These are phyloP conservation scores for Echinops telfairi DNA, from an alignment of 2,113 vertebrate genomes.

Conservation along the genomic window DNA sequence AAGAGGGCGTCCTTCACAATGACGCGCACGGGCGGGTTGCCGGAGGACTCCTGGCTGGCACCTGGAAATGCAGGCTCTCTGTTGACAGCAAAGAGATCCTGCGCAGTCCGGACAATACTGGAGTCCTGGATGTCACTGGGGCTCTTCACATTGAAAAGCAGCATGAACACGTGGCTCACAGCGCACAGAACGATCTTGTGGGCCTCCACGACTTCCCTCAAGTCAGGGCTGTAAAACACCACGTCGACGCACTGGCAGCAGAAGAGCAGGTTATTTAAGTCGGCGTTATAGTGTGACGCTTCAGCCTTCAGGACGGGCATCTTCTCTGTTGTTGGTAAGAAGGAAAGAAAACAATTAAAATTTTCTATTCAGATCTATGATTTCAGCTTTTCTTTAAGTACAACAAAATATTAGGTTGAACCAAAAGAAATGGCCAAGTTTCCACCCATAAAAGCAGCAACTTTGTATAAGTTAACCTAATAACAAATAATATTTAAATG, in stretches of 20 bases:
- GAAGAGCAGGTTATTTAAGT: constrained; percentile 94
- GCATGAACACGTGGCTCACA: constrained; percentile 94
- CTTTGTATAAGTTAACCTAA: neutral
- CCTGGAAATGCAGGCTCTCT: constrained; percentile 66
- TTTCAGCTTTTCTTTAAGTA: constrained; percentile 29
- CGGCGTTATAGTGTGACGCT: constrained; percentile 93
- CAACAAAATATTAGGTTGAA: neutral
- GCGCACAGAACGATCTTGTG: constrained; percentile 96
- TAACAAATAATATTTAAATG: neutral
- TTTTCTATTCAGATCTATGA: neutral
- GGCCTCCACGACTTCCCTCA: constrained; percentile 91
- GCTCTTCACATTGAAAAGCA: constrained; percentile 92
- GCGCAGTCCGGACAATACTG: constrained; percentile 84
- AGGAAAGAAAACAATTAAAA: constrained; percentile 64
- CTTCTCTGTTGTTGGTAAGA: constrained; percentile 89
- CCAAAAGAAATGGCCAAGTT: constrained; percentile 18
- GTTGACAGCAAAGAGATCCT: constrained; percentile 90
- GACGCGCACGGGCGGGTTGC: constrained; percentile 89
- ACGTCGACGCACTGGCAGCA: constrained; percentile 96
- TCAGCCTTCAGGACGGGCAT: constrained; percentile 94
- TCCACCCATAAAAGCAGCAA: neutral
- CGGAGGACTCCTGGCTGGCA: constrained; percentile 77
- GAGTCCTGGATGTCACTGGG: constrained; percentile 85
- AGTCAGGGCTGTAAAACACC: constrained; percentile 91
- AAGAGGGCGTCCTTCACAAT: constrained; percentile 94